Conservation (phyloP, 2,797 vertebrate genomes). For the Otolemur crassicaudatus region DNA sequence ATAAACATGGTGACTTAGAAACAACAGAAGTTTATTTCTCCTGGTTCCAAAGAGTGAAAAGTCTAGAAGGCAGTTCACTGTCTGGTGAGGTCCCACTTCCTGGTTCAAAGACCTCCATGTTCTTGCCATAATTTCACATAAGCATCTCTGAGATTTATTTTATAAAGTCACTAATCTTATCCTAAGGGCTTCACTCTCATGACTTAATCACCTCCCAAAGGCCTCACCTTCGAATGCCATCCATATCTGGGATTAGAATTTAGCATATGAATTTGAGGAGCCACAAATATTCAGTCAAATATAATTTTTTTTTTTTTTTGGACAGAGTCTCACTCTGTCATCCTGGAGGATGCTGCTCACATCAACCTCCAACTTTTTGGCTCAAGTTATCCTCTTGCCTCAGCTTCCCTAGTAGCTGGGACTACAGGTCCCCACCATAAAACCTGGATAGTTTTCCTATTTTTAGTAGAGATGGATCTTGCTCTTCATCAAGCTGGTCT, state of each 20-base stretch:
- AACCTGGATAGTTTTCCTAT: no score
- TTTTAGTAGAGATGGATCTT: no score
- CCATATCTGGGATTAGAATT: background rate
- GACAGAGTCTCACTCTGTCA: no score
- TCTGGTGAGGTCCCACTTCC: background rate
- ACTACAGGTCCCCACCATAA: no score
- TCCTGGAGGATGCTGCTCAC: no score
- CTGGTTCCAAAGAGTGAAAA: background rate
- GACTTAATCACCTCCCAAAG: background rate
- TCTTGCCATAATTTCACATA: background rate
- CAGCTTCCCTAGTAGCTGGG: no score
- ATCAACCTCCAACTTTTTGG: no score
- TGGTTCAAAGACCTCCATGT: background rate
- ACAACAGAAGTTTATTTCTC: background rate
- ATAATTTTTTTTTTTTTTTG: background rate
- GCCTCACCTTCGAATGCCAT: background rate
- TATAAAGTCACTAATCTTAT: background rate
- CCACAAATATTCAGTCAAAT: background rate
- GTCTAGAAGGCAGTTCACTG: background rate
- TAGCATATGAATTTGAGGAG: background rate
- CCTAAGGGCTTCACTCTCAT: background rate
- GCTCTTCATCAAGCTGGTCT: no score
- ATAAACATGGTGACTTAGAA: background rate
- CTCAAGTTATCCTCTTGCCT: no score
- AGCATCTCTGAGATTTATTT: background rate